A percentile compares a stretch with the other conserved stretches of the same genome.
Evolutionary conservation across 2,888 invertebrate genomes (phyloP).

Genomic region (Erebia epiphron): DNA sequence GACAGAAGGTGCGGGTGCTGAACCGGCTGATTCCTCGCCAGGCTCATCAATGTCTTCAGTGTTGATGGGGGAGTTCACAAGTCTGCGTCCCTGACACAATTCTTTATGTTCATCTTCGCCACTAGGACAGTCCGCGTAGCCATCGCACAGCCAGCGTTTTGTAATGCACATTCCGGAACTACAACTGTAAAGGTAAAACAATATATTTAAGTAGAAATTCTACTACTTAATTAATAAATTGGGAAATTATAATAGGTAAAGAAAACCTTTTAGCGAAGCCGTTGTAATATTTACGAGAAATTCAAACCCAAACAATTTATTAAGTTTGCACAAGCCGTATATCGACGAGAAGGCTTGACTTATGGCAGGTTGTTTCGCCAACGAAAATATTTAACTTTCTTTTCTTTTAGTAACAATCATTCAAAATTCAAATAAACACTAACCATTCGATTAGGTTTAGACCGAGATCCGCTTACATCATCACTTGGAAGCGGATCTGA

Average conservation of each 20-base stretch:
- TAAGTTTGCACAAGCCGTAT: no score
- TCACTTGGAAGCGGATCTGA: no score
- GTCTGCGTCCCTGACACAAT: slow-evolving; percentile 44
- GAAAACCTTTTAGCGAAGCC: not conserved
- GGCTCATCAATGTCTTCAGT: slow-evolving; percentile 46
- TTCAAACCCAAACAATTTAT: no score
- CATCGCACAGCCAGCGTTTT: slow-evolving; percentile 75
- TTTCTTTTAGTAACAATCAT: no score
- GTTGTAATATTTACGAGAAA: not conserved
- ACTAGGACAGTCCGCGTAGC: slow-evolving; percentile 71
- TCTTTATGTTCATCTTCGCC: slow-evolving; percentile 67
- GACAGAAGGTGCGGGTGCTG: slow-evolving; percentile 67
- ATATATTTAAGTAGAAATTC: not conserved
- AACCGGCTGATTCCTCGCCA: slow-evolving; percentile 69
- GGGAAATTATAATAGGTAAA: not conserved
- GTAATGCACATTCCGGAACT: slow-evolving; percentile 66
- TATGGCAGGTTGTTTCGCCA: no score
- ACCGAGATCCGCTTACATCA: no score
- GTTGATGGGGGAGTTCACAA: not conserved
- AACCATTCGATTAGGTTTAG: no score
- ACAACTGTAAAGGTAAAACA: slow-evolving; percentile 54
- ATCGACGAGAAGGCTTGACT: no score
- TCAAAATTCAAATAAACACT: no score
- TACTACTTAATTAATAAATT: no score
- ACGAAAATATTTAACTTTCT: no score